These are phyloP conservation scores for Enteromius viviparus DNA, from an alignment of 2,797 vertebrate species.

Conservation along the genomic window DNA sequence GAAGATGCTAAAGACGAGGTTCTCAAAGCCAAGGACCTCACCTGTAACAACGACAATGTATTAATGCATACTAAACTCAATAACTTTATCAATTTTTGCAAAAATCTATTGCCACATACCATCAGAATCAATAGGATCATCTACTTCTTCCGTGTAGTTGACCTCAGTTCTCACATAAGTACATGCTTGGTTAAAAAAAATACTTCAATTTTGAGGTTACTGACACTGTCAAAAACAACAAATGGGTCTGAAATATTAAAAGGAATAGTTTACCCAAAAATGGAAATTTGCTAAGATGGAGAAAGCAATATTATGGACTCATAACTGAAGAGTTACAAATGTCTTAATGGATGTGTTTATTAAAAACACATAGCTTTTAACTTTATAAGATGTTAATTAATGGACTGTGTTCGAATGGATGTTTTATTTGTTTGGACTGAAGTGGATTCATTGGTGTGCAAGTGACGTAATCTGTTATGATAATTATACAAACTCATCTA, in stretches of 20 bases:
- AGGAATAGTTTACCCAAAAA: not conserved
- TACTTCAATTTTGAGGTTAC: not conserved
- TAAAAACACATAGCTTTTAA: not conserved
- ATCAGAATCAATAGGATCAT: conserved; percentile 96
- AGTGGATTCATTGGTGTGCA: not conserved
- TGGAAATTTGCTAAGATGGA: not conserved
- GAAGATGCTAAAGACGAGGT: conserved; percentile 98
- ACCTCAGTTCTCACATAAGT: conserved; percentile 99
- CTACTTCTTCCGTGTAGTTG: conserved; percentile 98
- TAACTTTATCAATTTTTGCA: not conserved
- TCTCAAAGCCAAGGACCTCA: conserved; percentile 97
- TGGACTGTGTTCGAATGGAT: not conserved
- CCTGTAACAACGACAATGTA: conserved; percentile 72
- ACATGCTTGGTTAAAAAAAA: conserved; percentile 74
- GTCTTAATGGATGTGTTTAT: not conserved
- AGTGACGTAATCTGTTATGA: not conserved
- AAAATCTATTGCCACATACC: conserved; percentile 75
- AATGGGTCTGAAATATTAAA: not conserved
- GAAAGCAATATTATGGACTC: not conserved
- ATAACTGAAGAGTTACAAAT: not conserved
- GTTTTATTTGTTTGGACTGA: not conserved
- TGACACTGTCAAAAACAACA: not conserved
- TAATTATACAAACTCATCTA: not conserved
- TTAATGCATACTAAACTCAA: not conserved
- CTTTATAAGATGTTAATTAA: not conserved